Evolutionary conservation across 2,797 vertebrate species (phyloP).

Genomic region (Anas acuta): DNA sequence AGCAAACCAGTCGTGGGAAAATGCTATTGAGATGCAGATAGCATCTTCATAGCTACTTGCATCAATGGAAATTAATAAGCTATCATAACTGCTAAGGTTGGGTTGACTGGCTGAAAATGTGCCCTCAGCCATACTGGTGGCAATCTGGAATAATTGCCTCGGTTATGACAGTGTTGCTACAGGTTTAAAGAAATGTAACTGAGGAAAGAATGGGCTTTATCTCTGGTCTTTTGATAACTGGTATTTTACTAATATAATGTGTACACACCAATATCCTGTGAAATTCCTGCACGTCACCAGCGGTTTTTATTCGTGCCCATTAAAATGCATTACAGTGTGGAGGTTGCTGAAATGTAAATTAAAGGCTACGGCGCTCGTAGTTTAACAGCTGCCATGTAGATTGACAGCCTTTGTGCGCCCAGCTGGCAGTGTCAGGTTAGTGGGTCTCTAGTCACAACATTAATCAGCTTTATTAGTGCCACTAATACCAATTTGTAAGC

Average conservation of each 20-base stretch:
- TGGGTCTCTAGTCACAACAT: constrained; percentile 87
- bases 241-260: constrained; percentile 66
- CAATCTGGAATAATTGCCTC: neutral
- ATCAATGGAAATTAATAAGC: constrained; percentile 36
- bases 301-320: constrained; percentile 45
- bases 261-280: constrained; percentile 68
- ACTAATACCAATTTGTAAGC: constrained; percentile 94
- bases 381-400: constrained; percentile 80
- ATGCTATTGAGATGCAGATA: constrained; percentile 60
- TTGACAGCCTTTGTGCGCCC: constrained; percentile 77
- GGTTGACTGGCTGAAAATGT: neutral
- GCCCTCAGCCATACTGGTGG: neutral
- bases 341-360: constrained; percentile 69
- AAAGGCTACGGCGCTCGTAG: constrained; percentile 46
- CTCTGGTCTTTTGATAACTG: constrained; percentile 56
- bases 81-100: constrained; percentile 27
- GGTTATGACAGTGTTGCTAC: constrained; percentile 27
- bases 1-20: constrained; percentile 56
- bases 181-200: constrained; percentile 24
- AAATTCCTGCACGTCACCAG: constrained; percentile 68
- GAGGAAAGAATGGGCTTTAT: constrained; percentile 62
- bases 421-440: constrained; percentile 89
- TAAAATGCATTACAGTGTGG: constrained; percentile 67
- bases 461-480: constrained; percentile 97
- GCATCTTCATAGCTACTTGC: constrained; percentile 48